Evolutionary conservation across 2,113 vertebrate genomes (phyloP).

Genomic region (Centrocercus urophasianus): DNA sequence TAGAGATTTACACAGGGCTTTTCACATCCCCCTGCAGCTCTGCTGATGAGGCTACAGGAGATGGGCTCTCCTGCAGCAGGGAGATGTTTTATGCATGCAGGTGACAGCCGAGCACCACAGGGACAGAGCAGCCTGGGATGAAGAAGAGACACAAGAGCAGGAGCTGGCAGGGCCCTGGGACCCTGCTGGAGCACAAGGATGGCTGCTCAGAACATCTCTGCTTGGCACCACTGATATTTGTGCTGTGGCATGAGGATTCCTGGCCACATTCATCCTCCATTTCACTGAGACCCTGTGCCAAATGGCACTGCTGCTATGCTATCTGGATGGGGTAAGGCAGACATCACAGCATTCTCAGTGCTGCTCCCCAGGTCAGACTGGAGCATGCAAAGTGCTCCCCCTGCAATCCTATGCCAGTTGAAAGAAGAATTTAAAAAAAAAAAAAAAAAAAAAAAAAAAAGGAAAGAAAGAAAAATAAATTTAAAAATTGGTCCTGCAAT

Average conservation of each 20-base stretch:
- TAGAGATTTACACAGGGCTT: background rate
- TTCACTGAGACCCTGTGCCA: too few relatives aligned
- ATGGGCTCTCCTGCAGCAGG: background rate
- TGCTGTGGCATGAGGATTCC: background rate
- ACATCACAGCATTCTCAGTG: too few relatives aligned
- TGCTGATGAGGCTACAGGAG: background rate
- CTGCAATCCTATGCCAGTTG: too few relatives aligned
- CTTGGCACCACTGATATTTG: background rate
- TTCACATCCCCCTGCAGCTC: background rate
- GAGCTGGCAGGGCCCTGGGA: too few relatives aligned
- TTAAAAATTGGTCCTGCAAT: background rate
- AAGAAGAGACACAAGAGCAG: background rate
- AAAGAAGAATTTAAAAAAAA: too few relatives aligned
- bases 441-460: too few relatives aligned
- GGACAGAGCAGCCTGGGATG: background rate
- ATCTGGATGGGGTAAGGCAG: too few relatives aligned
- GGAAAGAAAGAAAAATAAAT: too few relatives aligned
- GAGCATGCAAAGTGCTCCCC: too few relatives aligned
- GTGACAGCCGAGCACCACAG: background rate
- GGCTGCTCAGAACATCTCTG: background rate
- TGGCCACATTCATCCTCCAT: too few relatives aligned
- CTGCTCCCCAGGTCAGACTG: too few relatives aligned
- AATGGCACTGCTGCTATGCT: too few relatives aligned
- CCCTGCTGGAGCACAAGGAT: background rate
- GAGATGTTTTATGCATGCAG: slow-evolving; percentile 17